Evolutionary conservation across 1,140 invertebrate genomes (phyloP).

Genomic region (Pachyrhynchus sulphureomaculatus): DNA sequence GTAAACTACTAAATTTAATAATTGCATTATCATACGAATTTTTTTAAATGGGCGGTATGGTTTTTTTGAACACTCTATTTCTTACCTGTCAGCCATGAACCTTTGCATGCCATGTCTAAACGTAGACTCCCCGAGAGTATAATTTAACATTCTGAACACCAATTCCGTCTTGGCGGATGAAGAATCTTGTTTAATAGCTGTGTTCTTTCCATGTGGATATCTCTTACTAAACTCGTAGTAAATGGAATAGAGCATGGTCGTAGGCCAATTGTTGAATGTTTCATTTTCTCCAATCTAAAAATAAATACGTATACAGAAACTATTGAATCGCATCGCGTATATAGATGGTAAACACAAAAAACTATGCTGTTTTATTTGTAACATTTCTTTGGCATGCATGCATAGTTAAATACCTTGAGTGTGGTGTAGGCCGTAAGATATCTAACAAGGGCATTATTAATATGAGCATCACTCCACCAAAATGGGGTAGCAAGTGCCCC

Average conservation of each 20-base stretch:
- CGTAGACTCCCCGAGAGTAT: constrained; percentile 75
- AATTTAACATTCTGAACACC: constrained; percentile 91
- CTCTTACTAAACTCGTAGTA: constrained; percentile 75
- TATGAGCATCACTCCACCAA: constrained; percentile 68
- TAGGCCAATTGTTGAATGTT: constrained; percentile 73
- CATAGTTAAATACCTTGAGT: constrained; percentile 56
- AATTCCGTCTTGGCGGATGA: constrained; percentile 75
- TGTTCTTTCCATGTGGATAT: constrained; percentile 69
- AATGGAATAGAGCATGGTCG: constrained; percentile 70
- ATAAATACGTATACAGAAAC: background rate
- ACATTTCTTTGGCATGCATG: too few relatives aligned
- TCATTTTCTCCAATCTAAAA: constrained; percentile 65
- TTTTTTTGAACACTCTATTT: too few relatives aligned
- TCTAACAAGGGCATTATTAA: constrained; percentile 71
- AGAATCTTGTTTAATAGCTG: constrained; percentile 71
- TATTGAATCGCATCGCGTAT: too few relatives aligned
- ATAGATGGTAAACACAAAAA: too few relatives aligned
- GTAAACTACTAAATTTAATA: too few relatives aligned
- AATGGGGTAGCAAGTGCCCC: constrained; percentile 69
- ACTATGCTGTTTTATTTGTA: too few relatives aligned
- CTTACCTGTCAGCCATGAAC: constrained; percentile 65
- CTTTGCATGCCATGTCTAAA: constrained; percentile 75
- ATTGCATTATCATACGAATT: too few relatives aligned
- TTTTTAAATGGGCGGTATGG: too few relatives aligned
- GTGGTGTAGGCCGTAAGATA: constrained; percentile 70